A percentile compares a stretch with the other conserved stretches of the same genome.
phyloP scores from a whole-genome alignment of 2,113 vertebrate genomes.

The Mormoops blainvillei region DNA sequence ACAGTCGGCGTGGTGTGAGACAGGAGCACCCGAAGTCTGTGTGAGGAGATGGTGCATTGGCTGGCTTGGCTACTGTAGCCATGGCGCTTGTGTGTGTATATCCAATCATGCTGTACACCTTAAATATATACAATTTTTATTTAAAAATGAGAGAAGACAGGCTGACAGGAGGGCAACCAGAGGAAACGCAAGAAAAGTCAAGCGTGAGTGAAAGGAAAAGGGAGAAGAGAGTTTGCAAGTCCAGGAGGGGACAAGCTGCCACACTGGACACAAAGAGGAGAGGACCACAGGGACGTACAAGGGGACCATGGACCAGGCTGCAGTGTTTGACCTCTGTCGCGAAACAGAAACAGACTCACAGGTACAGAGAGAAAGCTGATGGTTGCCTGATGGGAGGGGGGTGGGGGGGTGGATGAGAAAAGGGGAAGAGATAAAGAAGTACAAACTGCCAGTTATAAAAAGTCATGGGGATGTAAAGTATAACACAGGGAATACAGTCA shows the following conservation, averaged over 20 bases:
- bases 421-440: background rate
- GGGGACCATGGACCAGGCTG: background rate
- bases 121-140: background rate
- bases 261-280: background rate
- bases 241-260: accelerated
- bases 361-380: no score
- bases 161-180: background rate
- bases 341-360: background rate
- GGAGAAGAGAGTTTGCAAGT: background rate
- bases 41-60: background rate
- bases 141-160: background rate
- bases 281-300: accelerated
- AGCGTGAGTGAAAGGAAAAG: background rate
- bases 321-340: background rate
- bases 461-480: background rate
- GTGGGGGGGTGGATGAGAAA: background rate
- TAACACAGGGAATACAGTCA: no score
- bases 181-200: background rate
- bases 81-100: background rate
- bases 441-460: background rate
- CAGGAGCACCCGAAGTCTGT: background rate
- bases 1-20: background rate
- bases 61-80: no score
- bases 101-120: background rate
- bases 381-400: background rate